A percentile compares a stretch with the other conserved stretches of the same genome.
phyloP scores from a whole-genome alignment of 1,140 invertebrate species.

The Bombus cullumanus region DNA sequence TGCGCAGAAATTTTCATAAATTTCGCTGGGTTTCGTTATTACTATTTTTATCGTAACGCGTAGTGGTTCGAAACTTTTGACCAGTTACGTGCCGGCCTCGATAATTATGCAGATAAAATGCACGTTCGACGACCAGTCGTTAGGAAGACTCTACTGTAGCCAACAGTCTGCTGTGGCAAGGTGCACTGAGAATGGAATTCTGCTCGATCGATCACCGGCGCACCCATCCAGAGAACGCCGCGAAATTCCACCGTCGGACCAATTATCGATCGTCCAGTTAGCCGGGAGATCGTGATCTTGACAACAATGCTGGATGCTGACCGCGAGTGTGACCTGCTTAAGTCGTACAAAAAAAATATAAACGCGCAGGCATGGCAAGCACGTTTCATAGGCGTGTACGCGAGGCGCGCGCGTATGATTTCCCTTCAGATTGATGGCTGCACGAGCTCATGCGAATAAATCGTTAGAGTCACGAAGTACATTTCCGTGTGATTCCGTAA shows the following conservation, averaged over 20 bases:
- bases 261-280: conserved; percentile 16
- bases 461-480: conserved; percentile 1
- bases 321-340: neutral
- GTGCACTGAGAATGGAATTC: neutral
- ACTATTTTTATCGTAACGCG: no score
- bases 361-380: neutral
- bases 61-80: neutral
- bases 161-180: neutral
- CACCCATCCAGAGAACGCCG: neutral
- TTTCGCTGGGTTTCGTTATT: no score
- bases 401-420: neutral
- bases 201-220: conserved; percentile 21
- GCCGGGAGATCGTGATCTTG: neutral
- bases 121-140: neutral
- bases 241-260: neutral
- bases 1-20: no score
- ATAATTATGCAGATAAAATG: neutral
- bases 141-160: neutral
- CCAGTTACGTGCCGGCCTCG: neutral
- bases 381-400: neutral
- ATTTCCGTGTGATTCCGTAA: conserved; percentile 15
- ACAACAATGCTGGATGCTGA: neutral
- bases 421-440: neutral
- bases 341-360: no score
- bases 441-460: neutral